Evolutionary conservation across 2,113 vertebrate genomes (phyloP).

Genomic region (Columba janthina): DNA sequence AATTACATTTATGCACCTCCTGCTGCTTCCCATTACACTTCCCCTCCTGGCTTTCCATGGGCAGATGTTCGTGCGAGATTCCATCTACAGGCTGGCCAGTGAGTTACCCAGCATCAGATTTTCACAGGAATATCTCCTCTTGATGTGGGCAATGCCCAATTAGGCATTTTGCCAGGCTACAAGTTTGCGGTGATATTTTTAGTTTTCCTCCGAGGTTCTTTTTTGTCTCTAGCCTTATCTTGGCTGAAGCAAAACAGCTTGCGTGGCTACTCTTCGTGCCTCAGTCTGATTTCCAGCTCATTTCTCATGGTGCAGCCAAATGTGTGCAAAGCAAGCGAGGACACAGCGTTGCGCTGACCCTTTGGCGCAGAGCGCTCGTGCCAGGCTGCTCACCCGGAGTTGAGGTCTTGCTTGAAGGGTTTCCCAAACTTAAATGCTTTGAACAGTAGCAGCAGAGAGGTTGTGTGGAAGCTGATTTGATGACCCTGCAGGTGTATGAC

Average conservation of each 20-base stretch:
- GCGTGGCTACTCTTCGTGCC: not conserved
- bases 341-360: not conserved
- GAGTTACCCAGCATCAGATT: not conserved
- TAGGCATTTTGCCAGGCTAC: slow-evolving; percentile 7
- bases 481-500: not conserved
- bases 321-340: rapidly evolving
- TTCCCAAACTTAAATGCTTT: not conserved
- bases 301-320: not conserved
- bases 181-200: slow-evolving; percentile 30
- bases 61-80: slow-evolving; percentile 4
- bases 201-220: slow-evolving; percentile 9
- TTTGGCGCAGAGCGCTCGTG: not conserved
- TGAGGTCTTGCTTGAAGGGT: not conserved
- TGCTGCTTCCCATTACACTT: not conserved
- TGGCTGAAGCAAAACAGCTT: not conserved
- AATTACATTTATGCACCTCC: slow-evolving; percentile 35
- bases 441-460: not conserved
- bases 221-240: slow-evolving; percentile 10
- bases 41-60: not conserved
- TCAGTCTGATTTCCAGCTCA: not conserved
- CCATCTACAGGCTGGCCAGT: not conserved
- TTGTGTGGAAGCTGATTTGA: not conserved
- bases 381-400: not conserved
- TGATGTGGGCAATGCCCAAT: not conserved
- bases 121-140: slow-evolving; percentile 4